Base-by-base conservation (phyloP, 1,140 invertebrate species). In the Dinoponera quadriceps region DNA sequence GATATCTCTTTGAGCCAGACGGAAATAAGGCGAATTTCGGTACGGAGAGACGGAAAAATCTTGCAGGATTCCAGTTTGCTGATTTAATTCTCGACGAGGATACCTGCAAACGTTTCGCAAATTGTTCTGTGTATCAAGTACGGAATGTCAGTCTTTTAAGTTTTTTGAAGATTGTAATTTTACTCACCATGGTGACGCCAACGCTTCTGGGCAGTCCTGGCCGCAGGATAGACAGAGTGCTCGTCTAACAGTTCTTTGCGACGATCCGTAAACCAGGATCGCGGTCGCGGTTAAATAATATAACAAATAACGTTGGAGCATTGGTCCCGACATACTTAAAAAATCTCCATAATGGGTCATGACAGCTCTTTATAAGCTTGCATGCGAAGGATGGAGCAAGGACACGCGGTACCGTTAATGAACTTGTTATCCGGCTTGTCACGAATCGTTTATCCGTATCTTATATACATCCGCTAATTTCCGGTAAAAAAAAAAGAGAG, bases 201-300 rank as follows among this genome's bases (percentile, higher is more conserved):
- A 33, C 22, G 74, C 69, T 29, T 66, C 80, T 49, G 86, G 84
- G 44, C 63, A 57, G 4, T 88, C 86, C 65, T 68, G 55, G 20
- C 59, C 29, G 11, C 87, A 88, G 57, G 87, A 88, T 14, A 84
- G 73, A 77, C 87, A 88, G 29, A 78, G 63, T 63, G 83, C 83
- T 81, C 77, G 51, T 65, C 73, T 88, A 7, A 1, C 44, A 22
- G 22, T 18, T 1, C 78, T 88, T 44, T 29, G 38, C 3, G 55
- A 27, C 57, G 68, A 88, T 78, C 78, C 86, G 20, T 22, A 27
- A 54, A 78, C 22, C 62, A 85, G 27, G 29, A 66, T 77, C 63
- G 22, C 44, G 14, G 49, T 60, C 51, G 48, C 68, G 0, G 69
- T 27, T 25, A 77, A 22, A 25, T 54, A 88, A 38, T 78, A 44